Conservation (phyloP, 2,113 vertebrate genomes). For the Circaetus gallicus region DNA sequence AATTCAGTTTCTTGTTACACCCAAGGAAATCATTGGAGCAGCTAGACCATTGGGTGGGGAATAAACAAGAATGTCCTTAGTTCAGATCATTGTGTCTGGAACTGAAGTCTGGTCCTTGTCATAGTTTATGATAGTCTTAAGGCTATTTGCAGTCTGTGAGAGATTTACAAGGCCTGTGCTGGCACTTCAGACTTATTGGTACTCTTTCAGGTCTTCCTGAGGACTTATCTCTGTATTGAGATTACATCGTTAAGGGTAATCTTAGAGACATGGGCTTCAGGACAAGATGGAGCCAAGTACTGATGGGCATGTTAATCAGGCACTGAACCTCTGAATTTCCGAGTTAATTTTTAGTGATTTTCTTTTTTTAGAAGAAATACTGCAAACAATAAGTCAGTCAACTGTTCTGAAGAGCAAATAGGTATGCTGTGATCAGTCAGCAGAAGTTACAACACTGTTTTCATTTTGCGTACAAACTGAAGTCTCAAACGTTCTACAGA, state of each 20-base stretch:
- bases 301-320: not conserved
- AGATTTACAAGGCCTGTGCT: not conserved
- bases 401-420: not conserved
- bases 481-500: not conserved
- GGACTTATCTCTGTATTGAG: not conserved
- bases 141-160: not conserved
- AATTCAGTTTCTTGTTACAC: not conserved
- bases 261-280: not conserved
- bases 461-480: not conserved
- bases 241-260: fast-evolving
- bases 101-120: not conserved
- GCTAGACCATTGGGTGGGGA: not conserved
- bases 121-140: not conserved
- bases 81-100: not conserved
- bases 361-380: not conserved
- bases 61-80: not conserved
- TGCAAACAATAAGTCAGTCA: not conserved
- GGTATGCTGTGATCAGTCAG: not conserved
- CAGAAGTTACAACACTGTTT: not conserved
- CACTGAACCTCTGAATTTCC: not conserved
- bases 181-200: not conserved
- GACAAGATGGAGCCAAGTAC: not conserved
- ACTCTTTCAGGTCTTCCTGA: not conserved
- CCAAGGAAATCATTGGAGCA: not conserved
- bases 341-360: not conserved